Evolutionary conservation across 2,797 vertebrate genomes (phyloP).

Genomic region (Thripadectes ignobilis): DNA sequence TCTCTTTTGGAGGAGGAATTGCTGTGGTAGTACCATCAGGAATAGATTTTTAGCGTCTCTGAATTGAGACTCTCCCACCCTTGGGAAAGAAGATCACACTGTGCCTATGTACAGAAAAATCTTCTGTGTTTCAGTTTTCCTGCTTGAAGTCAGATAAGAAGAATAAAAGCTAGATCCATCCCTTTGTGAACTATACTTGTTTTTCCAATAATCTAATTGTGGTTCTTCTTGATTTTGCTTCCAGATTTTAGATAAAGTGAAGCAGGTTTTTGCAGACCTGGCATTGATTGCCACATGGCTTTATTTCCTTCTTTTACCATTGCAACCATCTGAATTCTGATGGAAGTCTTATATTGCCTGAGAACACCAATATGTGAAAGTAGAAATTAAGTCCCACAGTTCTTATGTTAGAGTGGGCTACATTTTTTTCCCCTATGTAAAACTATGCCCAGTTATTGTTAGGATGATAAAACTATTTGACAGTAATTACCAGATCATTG

Average conservation of each 20-base stretch:
- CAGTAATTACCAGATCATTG: not conserved
- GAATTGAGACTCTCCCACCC: not conserved
- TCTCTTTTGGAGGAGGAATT: not conserved
- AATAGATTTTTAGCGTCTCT: not conserved
- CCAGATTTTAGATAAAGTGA: not conserved
- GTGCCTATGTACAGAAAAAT: not conserved
- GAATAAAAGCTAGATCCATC: not conserved
- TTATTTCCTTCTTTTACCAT: not conserved
- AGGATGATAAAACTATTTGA: not conserved
- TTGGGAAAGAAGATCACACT: not conserved
- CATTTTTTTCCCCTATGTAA: not conserved
- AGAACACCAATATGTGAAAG: not conserved
- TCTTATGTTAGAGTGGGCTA: not conserved
- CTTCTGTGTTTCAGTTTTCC: not conserved
- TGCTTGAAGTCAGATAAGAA: not conserved
- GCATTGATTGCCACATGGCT: rapidly evolving
- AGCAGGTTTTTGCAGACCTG: not conserved
- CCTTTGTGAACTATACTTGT: not conserved
- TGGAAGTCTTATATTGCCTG: not conserved
- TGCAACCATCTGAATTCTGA: not conserved
- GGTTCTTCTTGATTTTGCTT: not conserved
- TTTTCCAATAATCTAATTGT: not conserved
- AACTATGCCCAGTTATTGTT: not conserved
- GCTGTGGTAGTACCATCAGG: not conserved
- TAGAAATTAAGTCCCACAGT: not conserved